Evolutionary conservation across 1,140 invertebrate species (phyloP), one percentile per base, ranked within the genome.

Genomic region (Capitella teleta): DNA sequence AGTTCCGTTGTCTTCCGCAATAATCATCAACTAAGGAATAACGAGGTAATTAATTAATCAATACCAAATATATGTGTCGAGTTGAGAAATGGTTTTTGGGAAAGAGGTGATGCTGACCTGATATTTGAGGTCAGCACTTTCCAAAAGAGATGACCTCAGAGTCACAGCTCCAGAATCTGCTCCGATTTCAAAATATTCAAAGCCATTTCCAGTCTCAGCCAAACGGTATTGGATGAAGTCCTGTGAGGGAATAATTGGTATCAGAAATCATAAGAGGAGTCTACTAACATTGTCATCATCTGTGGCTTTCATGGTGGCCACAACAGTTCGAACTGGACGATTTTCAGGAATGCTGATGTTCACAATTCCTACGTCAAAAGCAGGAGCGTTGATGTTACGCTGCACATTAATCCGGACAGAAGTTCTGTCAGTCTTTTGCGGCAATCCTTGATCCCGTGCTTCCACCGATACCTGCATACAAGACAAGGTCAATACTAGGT

Each of bases 1-100:
- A 18, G 19, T 47, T 18, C 45, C 45, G 16, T 36, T 36, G 45
- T 47, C 45, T 21, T 47, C 1, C 18, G 45, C 45, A 16, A 34
- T 5, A 30, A 47, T 19, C 3, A 18, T 32, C 28, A 47, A 32
- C 45, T 47, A 25, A 26, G 26, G 19, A 47, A 38, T 14, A 47
- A n/a, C n/a, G n/a, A n/a, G n/a, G n/a, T n/a, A n/a, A n/a, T n/a
- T n/a, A n/a, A n/a, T n/a, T n/a, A n/a, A n/a, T n/a, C n/a, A n/a
- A n/a, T n/a, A n/a, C n/a, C n/a, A n/a, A n/a, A n/a, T n/a, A n/a
- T n/a, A n/a, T n/a, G n/a, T n/a, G n/a, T n/a, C n/a, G n/a, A n/a
- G n/a, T n/a, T n/a, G n/a, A n/a, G n/a, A n/a, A n/a, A n/a, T n/a
- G n/a, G n/a, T n/a, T n/a, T n/a, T n/a, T n/a, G n/a, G n/a, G n/a